Evolutionary conservation across 2,113 vertebrate species (phyloP).

Genomic region (Dasyurus viverrinus): DNA sequence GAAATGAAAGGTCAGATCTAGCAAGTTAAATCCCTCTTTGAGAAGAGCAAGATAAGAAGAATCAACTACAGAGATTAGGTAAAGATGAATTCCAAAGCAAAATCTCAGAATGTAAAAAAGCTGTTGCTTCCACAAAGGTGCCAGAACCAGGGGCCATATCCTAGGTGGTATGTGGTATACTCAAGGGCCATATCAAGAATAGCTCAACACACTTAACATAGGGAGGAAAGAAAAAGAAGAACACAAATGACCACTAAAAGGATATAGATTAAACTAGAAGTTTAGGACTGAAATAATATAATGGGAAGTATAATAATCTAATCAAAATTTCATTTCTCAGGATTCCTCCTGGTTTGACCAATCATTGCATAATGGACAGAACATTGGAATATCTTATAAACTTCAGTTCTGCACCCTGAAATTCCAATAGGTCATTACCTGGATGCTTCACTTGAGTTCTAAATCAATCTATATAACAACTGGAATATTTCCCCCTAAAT

Average conservation of each 20-base stretch:
- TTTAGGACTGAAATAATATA: neutral
- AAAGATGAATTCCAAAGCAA: constrained; percentile 36
- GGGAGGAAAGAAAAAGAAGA: neutral
- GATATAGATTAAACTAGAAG: neutral
- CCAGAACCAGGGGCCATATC: neutral
- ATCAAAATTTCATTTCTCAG: neutral
- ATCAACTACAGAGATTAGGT: constrained; percentile 7
- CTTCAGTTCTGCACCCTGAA: neutral
- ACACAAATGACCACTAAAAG: neutral
- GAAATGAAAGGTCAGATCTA: constrained; percentile 25
- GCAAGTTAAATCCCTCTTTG: constrained; percentile 27
- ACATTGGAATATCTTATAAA: neutral
- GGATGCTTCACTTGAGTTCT: neutral
- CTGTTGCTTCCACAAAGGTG: neutral
- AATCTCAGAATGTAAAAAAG: constrained; percentile 11
- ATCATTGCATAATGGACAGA: neutral
- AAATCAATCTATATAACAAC: neutral
- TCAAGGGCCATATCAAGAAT: neutral
- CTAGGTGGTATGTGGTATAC: neutral
- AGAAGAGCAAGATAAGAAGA: constrained; percentile 31
- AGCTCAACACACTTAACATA: neutral
- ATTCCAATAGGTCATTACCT: neutral
- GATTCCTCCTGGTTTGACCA: neutral
- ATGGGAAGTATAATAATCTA: neutral
- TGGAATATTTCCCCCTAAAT: neutral